Evolutionary conservation across 2,888 invertebrate genomes (phyloP), one percentile per base, ranked within the genome.

Genomic region (Epirrita christyi): DNA sequence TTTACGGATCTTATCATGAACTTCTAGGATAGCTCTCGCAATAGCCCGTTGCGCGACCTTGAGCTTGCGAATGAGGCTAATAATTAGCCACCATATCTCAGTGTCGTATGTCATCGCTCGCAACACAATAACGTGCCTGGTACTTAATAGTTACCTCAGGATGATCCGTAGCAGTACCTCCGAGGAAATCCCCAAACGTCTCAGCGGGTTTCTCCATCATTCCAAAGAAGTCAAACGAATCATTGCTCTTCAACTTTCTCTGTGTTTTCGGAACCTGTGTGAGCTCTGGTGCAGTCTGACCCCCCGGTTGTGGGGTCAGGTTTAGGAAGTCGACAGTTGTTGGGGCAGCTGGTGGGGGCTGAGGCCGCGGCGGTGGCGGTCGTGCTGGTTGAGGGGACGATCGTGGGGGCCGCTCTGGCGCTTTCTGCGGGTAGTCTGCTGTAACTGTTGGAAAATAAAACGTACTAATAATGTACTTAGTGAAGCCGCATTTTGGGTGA

Each of bases 221-320:
- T n/a, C 92, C 91, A 62, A 92, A 92, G 80, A 92, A 91, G 61
- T 96, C 96, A 41, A 94, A 93, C 0, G 94, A 92, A 73, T 93
- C 94, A 28, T 84, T 84, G 56, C 70, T 83, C 64, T 85, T 84
- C 14, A 89, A 53, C 52, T 86, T 86, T 52, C 75, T 80, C 55
- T 80, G 81, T 0, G 61, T 29, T 41, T 67, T 59, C 6, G 47
- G 11, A 71, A 6, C 68, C 53, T 51, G 41, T 1, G 44, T 15
- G 11, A 41, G 14, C 43, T 58, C 58, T 15, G 49, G 43, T 5
- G 14, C 74, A 38, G 38, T 8, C 61, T 47, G 65, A 5, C 38
- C 44, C 41, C 34, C 49, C 8, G 59, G 50, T 38, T 54, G 59
- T 29, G 70, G 57, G 69, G 66, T 73, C 0, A 91, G 63, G 67